These are phyloP conservation scores for Drosophila chauvacae DNA, from an alignment of 1,140 invertebrate genomes.

Conservation along the genomic window DNA sequence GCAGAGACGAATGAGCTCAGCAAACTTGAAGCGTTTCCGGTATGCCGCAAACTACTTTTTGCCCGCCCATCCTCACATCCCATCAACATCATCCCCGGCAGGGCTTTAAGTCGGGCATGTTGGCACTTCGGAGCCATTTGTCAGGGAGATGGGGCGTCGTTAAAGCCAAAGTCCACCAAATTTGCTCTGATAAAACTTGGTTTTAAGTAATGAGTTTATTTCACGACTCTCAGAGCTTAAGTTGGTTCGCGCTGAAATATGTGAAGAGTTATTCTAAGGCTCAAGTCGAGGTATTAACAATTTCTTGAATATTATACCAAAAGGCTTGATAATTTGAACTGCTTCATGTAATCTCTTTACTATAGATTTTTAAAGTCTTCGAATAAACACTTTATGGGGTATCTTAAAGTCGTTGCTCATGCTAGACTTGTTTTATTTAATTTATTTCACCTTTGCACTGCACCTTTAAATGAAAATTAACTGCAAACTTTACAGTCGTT, in stretches of 20 bases:
- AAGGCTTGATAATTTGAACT: neutral
- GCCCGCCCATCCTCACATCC: slow-evolving; percentile 21
- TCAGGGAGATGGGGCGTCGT: slow-evolving; percentile 27
- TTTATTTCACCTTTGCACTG: neutral
- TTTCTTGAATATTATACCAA: neutral
- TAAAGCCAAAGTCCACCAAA: slow-evolving; percentile 17
- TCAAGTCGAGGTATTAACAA: too few relatives aligned
- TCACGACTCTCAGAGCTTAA: neutral
- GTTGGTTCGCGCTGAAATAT: neutral
- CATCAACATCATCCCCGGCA: slow-evolving; percentile 11
- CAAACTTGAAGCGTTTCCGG: slow-evolving; percentile 82
- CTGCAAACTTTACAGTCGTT: slow-evolving; percentile 13
- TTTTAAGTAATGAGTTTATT: slow-evolving; percentile 4
- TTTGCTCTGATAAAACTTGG: slow-evolving; percentile 22
- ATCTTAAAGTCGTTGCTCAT: neutral
- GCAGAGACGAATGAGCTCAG: slow-evolving; percentile 80
- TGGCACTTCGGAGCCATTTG: slow-evolving; percentile 38
- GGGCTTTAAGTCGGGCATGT: slow-evolving; percentile 28
- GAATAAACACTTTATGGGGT: neutral
- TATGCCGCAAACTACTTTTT: slow-evolving; percentile 78
- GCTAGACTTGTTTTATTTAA: neutral
- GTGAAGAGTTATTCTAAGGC: neutral
- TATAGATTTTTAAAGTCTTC: neutral
- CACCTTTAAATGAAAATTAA: slow-evolving; percentile 18
- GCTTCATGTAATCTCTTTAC: too few relatives aligned